These are phyloP conservation scores for Apis florea DNA, from an alignment of 1,140 invertebrate genomes.

Conservation along the genomic window DNA sequence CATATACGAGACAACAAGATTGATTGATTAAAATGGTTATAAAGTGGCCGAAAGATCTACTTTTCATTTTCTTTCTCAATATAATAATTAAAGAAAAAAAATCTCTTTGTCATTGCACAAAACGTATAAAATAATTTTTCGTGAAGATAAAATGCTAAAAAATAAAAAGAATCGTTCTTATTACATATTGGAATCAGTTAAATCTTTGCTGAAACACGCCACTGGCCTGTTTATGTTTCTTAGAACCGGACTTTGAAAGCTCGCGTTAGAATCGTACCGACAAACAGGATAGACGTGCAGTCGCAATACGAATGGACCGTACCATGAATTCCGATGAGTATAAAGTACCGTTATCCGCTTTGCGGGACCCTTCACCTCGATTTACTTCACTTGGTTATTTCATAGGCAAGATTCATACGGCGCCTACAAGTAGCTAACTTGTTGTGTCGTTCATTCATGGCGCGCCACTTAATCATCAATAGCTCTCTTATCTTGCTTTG, in stretches of 20 bases:
- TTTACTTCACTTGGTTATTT: slow-evolving; percentile 56
- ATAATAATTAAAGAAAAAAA: background rate
- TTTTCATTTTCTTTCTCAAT: background rate
- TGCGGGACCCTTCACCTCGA: slow-evolving; percentile 72
- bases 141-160: background rate
- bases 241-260: slow-evolving; percentile 62
- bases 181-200: background rate
- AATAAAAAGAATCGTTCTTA: slow-evolving; percentile 22
- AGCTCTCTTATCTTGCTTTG: too few species aligned
- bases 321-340: slow-evolving; percentile 76
- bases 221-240: slow-evolving; percentile 55
- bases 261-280: slow-evolving; percentile 42
- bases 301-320: slow-evolving; percentile 73
- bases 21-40: background rate
- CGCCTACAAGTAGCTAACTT: slow-evolving; percentile 41
- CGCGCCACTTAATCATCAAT: slow-evolving; percentile 8
- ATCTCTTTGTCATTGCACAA: background rate
- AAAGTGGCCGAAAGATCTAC: background rate
- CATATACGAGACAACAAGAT: background rate
- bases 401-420: slow-evolving; percentile 37
- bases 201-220: background rate
- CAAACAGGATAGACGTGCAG: slow-evolving; percentile 59
- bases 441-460: slow-evolving; percentile 1
- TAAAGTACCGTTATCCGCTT: slow-evolving; percentile 77
- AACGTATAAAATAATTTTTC: background rate